Percentiles rank a stretch among this genome's conserved stretches.
These are phyloP conservation scores for Tragulus kanchil DNA, from an alignment of 2,113 vertebrate genomes.

Conservation along the genomic window DNA sequence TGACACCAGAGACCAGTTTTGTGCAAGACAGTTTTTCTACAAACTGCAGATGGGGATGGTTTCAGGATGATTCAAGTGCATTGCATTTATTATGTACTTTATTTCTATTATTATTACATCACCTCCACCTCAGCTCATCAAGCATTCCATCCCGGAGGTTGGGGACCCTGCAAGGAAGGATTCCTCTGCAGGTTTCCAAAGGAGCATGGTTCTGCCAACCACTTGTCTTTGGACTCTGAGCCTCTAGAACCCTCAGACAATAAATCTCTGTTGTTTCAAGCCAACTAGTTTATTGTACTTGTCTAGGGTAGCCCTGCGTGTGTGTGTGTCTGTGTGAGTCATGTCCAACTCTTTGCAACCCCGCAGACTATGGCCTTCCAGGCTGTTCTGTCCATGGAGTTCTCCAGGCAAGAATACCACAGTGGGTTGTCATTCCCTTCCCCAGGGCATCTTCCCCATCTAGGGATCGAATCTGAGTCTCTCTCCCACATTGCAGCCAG, in stretches of 20 bases:
- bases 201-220: neutral
- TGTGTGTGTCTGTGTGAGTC: neutral
- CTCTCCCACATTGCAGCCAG: no score
- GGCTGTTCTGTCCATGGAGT: no score
- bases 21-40: neutral
- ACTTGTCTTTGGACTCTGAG: neutral
- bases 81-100: neutral
- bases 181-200: neutral
- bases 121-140: neutral
- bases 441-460: no score
- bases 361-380: no score
- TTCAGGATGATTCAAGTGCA: neutral
- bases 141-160: neutral
- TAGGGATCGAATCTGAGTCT: no score
- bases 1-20: neutral
- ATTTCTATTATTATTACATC: neutral
- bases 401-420: no score
- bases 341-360: no score
- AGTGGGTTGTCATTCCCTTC: no score
- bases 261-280: neutral
- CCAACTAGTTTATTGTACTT: neutral
- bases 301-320: neutral
- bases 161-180: neutral
- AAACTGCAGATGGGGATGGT: neutral
- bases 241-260: neutral